Evolutionary conservation across 2,888 invertebrate species (phyloP).

Genomic region (Eupithecia pulchellata): DNA sequence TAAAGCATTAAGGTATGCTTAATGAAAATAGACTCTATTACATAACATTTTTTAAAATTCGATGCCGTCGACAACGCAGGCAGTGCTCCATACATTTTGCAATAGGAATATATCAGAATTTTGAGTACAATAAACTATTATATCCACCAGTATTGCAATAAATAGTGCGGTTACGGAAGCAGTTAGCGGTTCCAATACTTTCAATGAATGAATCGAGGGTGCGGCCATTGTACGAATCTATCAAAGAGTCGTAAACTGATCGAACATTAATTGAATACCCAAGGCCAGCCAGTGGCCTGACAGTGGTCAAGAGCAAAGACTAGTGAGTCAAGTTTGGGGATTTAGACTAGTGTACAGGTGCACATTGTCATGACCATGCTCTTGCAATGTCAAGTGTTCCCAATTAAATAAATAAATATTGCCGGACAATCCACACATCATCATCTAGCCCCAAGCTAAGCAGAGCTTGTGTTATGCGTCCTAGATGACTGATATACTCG

Average conservation of each 20-base stretch:
- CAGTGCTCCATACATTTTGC: no score
- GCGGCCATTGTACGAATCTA: slow-evolving; percentile 65
- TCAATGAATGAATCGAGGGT: slow-evolving; percentile 56
- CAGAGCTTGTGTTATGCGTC: no score
- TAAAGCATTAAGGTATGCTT: no score
- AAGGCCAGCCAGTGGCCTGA: slow-evolving; percentile 59
- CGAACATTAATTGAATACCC: slow-evolving; percentile 68
- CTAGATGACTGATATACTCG: no score
- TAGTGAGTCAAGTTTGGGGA: slow-evolving; percentile 21
- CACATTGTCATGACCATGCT: not conserved
- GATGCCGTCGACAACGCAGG: no score
- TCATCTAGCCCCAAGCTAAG: no score
- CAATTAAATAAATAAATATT: no score
- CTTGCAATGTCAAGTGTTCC: not conserved
- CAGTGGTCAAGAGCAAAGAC: slow-evolving; percentile 72
- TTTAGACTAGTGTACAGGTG: slow-evolving; percentile 7
- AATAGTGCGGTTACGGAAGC: slow-evolving; percentile 64
- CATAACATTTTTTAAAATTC: no score
- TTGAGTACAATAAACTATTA: not conserved
- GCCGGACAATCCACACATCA: no score
- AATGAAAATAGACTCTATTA: no score
- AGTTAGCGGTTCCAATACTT: slow-evolving; percentile 62
- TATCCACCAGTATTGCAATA: slow-evolving; percentile 2
- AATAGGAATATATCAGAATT: not conserved
- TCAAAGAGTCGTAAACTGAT: slow-evolving; percentile 74